Evolutionary conservation across 2,797 vertebrate genomes (phyloP), one percentile per base, ranked within the genome.

Genomic region (Chloroceryle amazona): DNA sequence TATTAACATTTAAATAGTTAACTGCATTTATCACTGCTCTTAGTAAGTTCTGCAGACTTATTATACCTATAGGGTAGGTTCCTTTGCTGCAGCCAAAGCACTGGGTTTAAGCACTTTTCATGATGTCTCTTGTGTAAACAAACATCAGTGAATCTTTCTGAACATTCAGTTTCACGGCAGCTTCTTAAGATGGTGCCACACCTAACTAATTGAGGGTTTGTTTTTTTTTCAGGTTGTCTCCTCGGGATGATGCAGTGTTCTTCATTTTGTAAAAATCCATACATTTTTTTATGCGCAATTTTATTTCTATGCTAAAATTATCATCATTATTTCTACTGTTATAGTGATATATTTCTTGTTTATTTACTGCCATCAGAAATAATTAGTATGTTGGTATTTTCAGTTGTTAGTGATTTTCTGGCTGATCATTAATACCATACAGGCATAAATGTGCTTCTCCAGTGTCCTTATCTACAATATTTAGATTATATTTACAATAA

Each of bases 1-100:
- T 49, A 47, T 84, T 93, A 86, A 89, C 58, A 76, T 97, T 95
- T 82, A 88, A 95, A 83, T 86, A 86, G 61, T 54, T 90, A 93
- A 79, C 70, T 70, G 29, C 21, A 83, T 88, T 95, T 83, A 58
- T 73, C 62, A 60, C 73, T 81, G 62, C 11, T 73, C 10, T 79
- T 86, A 81, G 14, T 35, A 81, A 62, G 4, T 74, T 96, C 93
- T 96, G 22, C 37, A 79, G 63, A 23, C 19, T 61, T 71, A 54
- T 47, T 47, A 47, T 47, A 22, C 46, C 55, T 61, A 22, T 57
- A 76, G 25, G 9, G 39, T 73, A 84, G 20, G 16, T 86, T 67
- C 23, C 4, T 76, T 90, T 80, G 37, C n/a, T 82, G 49, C 25
- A 81, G 63, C 13, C 82, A 76, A 85, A 86, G 42, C 17, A 35